Conservation (phyloP, 1,140 invertebrate genomes). For the Drosophila sulfurigaster region DNA sequence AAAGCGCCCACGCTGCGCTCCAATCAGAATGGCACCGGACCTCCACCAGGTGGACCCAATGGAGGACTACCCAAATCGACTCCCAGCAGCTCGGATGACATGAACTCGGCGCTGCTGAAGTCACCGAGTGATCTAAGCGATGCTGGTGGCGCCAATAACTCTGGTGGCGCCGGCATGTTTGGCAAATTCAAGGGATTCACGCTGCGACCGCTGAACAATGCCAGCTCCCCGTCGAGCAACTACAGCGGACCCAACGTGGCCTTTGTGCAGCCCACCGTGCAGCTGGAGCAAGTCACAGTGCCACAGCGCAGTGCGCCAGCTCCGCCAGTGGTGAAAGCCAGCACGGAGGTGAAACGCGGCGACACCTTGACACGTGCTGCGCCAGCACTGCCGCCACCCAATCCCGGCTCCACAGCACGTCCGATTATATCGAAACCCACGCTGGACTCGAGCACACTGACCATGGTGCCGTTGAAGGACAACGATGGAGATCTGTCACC, state of each 20-base stretch:
- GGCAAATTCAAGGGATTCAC: conserved; percentile 94
- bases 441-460: conserved; percentile 91
- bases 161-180: conserved; percentile 86
- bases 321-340: conserved; percentile 57
- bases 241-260: conserved; percentile 82
- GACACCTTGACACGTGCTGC: conserved; percentile 62
- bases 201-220: conserved; percentile 88
- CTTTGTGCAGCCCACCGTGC: conserved; percentile 81
- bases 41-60: conserved; percentile 55
- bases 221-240: conserved; percentile 65
- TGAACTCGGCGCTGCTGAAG: conserved; percentile 87
- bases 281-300: conserved; percentile 61
- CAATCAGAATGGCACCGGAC: conserved; percentile 67
- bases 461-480: conserved; percentile 88
- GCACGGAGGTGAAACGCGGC: conserved; percentile 21
- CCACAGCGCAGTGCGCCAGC: conserved; percentile 77
- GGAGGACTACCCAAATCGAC: conserved; percentile 85
- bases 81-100: conserved; percentile 87
- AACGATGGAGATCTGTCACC: conserved; percentile 86
- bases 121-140: conserved; percentile 86
- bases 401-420: conserved; percentile 86
- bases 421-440: conserved; percentile 92
- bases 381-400: conserved; percentile 87
- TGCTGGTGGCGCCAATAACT: conserved; percentile 85
- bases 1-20: conserved; percentile 59